Conservation (phyloP, 2,797 vertebrate species). For the Mycteria americana region DNA sequence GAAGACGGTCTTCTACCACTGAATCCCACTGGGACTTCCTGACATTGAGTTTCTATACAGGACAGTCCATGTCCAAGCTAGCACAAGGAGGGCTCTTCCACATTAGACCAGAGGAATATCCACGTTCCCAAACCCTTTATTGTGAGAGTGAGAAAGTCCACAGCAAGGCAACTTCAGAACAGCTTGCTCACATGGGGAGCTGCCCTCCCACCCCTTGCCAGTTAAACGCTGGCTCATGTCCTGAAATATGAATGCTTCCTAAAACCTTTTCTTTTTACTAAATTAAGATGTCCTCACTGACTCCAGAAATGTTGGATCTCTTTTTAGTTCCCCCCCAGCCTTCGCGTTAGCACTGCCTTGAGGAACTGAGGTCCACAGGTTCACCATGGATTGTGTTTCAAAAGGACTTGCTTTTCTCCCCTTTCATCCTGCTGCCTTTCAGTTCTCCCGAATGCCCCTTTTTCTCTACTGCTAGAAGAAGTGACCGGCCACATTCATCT, state of each 20-base stretch:
- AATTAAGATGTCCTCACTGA: not conserved
- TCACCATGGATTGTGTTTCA: not conserved
- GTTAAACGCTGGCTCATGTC: not conserved
- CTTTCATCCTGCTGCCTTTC: constrained; percentile 23
- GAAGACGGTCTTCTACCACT: not conserved
- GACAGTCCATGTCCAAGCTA: not conserved
- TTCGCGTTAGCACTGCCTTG: not conserved
- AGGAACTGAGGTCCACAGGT: not conserved
- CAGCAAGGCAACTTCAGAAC: not conserved
- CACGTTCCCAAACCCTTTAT: not conserved
- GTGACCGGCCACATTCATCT: not conserved
- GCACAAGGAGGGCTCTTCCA: not conserved
- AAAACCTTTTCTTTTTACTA: not conserved
- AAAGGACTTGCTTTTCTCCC: not conserved
- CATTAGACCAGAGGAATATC: not conserved
- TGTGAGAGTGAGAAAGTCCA: not conserved
- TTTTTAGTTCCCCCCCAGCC: not conserved
- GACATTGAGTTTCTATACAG: not conserved
- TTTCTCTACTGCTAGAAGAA: not conserved
- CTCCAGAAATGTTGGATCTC: not conserved
- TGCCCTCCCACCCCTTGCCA: not conserved
- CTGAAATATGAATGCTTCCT: not conserved
- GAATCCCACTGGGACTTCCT: not conserved
- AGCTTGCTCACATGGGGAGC: not conserved
- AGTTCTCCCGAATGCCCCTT: not conserved